Base-by-base conservation (phyloP, 1,140 invertebrate species). In the Sogatella furcifera region DNA sequence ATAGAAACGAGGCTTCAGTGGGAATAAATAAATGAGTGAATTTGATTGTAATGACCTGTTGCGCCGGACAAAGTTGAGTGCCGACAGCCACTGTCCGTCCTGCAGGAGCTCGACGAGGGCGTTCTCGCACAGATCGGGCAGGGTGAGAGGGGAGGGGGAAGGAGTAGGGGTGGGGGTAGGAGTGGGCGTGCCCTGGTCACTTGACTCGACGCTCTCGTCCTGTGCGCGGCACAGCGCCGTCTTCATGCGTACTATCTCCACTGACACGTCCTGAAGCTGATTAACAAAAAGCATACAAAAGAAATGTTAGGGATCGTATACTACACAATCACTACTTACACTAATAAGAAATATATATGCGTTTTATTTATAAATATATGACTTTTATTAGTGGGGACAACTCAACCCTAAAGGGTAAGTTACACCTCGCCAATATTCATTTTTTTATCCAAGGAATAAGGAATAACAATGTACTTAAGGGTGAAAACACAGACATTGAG, bases 41-140 rank as follows among this genome's bases (percentile, higher is more conserved):
- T n/a, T n/a, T n/a, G n/a, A n/a, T 6, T 28, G 24, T 28, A 38
- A 4, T 13, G 3, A 70, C 70, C 77, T 79, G 69, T 81, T 79
- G 41, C 80, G 72, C 67, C 84, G 78, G 1, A 83, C 76, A 60
- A 82, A 81, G 63, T 82, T 79, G 5, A 88, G 72, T 19, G 84
- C 83, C 10, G 80, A 78, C 2, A 78, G 73, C 80, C 84, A 86
- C 64, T 83, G 80, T 22, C 81, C 78, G 21, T 79, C 79, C 63
- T 78, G 77, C 4, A 89, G 69, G 19, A 85, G 74, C 65, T 86
- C 83, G 11, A 80, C 73, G 1, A 88, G 70, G 41, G 76, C 74
- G 2, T 75, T 71, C 19, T 84, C 73, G 41, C 74, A 71, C 52
- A 84, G 80, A 41, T 80, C 77, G 10, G 69, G 65, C 11, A 68